phyloP scores from a whole-genome alignment of 2,113 vertebrate genomes.

The Felis catus region DNA sequence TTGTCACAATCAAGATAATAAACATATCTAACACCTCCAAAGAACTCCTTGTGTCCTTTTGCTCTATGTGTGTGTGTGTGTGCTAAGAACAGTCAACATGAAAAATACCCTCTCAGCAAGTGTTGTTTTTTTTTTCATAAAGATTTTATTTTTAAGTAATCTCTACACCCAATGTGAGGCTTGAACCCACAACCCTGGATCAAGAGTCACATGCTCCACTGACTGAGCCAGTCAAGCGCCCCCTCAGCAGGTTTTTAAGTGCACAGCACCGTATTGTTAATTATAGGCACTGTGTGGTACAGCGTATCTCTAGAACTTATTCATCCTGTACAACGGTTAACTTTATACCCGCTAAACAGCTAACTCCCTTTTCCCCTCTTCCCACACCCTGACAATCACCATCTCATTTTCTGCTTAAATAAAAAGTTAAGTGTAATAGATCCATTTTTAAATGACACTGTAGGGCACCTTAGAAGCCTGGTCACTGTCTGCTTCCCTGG shows the following conservation, averaged over 20 bases:
- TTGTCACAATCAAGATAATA: not conserved
- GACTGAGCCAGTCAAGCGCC: not conserved
- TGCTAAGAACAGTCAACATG: not conserved
- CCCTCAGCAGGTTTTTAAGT: not conserved
- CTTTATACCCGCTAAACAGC: not conserved
- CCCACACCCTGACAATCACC: too few species aligned
- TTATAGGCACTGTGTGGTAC: not conserved
- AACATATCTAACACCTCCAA: not conserved
- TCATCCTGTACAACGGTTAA: not conserved
- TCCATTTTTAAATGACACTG: not conserved
- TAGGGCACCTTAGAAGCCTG: not conserved
- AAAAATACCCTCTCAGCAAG: not conserved
- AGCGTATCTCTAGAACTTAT: not conserved
- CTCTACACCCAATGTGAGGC: not conserved
- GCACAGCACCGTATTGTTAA: not conserved
- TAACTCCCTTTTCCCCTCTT: not conserved
- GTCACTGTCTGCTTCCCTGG: not conserved
- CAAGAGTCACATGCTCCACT: not conserved
- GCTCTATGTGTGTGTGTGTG: not conserved
- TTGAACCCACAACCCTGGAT: not conserved
- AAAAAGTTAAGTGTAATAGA: not conserved
- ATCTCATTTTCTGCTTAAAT: not conserved
- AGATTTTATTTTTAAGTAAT: not conserved
- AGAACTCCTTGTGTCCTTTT: not conserved
- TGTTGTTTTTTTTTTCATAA: not conserved